Base-by-base conservation (phyloP, 1,140 invertebrate species). In the Akabosia matsudoensis region DNA sequence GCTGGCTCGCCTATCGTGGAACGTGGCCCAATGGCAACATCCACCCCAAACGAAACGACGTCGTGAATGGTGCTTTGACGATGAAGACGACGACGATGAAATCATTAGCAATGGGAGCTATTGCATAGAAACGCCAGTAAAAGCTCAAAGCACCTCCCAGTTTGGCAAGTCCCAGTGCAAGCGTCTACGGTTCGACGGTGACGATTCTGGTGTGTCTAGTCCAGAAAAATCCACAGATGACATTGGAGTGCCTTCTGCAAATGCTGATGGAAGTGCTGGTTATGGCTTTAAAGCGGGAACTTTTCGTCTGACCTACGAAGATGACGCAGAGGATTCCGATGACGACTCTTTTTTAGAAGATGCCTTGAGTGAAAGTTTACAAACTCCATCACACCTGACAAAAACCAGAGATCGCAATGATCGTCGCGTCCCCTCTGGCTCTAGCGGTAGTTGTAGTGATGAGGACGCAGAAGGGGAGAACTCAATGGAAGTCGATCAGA, bases 401-500 rank as follows among this genome's bases (percentile, higher is more conserved):
- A 73, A 72, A 70, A 16, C 24, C 51, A 80, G 73, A 22, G 14
- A 61, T 61, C 54, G 54, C 54, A 78, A 79, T 52, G 80, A 81
- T 71, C 76, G 76, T 18, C 76, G 80, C 28, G 80, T 79, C 37
- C 80, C 80, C 22, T 79, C 80, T 33, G 71, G 73, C 18, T 77
- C 76, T 67, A 72, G 72, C 16, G 54, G 74, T 28, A 77, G 78
- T 54, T 73, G 76, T 54, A 78, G 76, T 77, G 80, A 81, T 64
- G 80, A 81, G 54, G 80, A 81, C 28, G 52, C 33, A 34, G 80
- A 81, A 13, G 14, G 33, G 3, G 4, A 54, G 3, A 22, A 22
- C 71, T 70, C 28, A 18, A 78, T 81, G 76, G 80, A 81, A 52
- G 76, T 81, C 30, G 80, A 81, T 51, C 79, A 81, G 76, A 70